Evolutionary conservation across 2,888 invertebrate genomes (phyloP).

Genomic region (Lepidochitona cinerea): DNA sequence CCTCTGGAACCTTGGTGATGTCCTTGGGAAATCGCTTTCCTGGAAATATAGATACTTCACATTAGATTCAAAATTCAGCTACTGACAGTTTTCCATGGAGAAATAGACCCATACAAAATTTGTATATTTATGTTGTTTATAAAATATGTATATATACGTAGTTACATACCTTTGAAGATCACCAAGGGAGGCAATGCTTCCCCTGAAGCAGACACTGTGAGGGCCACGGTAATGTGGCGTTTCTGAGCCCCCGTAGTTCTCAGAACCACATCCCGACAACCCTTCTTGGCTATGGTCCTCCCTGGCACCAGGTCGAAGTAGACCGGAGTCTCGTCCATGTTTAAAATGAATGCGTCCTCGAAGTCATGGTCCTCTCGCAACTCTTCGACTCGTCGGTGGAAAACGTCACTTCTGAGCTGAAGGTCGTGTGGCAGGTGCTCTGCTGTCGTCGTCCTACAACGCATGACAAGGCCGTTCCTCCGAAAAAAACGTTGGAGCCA

Average conservation of each 20-base stretch:
- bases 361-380: conserved; percentile 20
- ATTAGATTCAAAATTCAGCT: too few species aligned
- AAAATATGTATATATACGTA: too few species aligned
- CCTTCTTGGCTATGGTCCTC: conserved; percentile 11
- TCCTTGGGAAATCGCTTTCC: not conserved
- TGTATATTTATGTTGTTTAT: too few species aligned
- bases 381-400: conserved; percentile 13
- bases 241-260: conserved; percentile 18
- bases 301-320: conserved; percentile 20
- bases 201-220: conserved; percentile 8
- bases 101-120: too few species aligned
- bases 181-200: conserved; percentile 18
- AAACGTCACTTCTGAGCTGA: conserved; percentile 11
- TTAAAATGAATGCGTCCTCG: conserved; percentile 21
- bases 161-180: conserved; percentile 22
- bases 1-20: not conserved
- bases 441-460: conserved; percentile 10
- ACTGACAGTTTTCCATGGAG: too few species aligned
- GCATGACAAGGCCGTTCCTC: conserved; percentile 7
- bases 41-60: too few species aligned
- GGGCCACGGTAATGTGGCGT: conserved; percentile 20
- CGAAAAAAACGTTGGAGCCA: too few species aligned
- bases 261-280: conserved; percentile 9
- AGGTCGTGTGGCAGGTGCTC: conserved; percentile 18
- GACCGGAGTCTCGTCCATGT: conserved; percentile 26